Evolutionary conservation across 1,140 invertebrate genomes (phyloP).

Genomic region (Ceratosolen fusciceps): DNA sequence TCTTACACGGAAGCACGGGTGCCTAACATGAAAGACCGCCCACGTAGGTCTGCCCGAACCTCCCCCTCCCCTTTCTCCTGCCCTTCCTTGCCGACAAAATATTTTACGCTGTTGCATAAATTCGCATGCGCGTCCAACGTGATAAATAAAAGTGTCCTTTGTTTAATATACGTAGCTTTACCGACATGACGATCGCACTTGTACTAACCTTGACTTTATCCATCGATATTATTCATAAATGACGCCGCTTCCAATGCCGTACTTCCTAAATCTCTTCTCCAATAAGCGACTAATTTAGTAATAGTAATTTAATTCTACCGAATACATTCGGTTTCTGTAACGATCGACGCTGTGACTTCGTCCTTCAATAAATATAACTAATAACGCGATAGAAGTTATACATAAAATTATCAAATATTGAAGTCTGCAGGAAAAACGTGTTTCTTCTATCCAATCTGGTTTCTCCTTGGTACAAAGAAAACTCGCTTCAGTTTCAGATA

Average conservation of each 20-base stretch:
- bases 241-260: too few relatives aligned
- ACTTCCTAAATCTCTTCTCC: too few relatives aligned
- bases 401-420: too few relatives aligned
- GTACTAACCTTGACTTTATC: neutral
- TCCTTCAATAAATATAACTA: too few relatives aligned
- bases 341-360: too few relatives aligned
- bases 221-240: too few relatives aligned
- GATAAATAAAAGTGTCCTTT: conserved; percentile 2
- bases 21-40: conserved; percentile 23
- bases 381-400: too few relatives aligned
- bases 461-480: neutral
- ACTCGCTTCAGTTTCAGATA: neutral
- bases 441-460: neutral
- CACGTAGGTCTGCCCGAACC: conserved; percentile 31
- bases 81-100: conserved; percentile 38
- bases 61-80: conserved; percentile 16
- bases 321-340: too few relatives aligned
- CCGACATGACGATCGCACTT: neutral
- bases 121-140: neutral
- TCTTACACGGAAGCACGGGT: neutral
- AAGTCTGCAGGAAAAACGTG: too few relatives aligned
- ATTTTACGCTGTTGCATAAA: conserved; percentile 28
- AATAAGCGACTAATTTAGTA: too few relatives aligned
- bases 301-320: too few relatives aligned
- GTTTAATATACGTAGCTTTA: neutral